A percentile compares a stretch with the other conserved stretches of the same genome.
Conservation (phyloP, 2,888 invertebrate species). For the Hedya salicella region DNA sequence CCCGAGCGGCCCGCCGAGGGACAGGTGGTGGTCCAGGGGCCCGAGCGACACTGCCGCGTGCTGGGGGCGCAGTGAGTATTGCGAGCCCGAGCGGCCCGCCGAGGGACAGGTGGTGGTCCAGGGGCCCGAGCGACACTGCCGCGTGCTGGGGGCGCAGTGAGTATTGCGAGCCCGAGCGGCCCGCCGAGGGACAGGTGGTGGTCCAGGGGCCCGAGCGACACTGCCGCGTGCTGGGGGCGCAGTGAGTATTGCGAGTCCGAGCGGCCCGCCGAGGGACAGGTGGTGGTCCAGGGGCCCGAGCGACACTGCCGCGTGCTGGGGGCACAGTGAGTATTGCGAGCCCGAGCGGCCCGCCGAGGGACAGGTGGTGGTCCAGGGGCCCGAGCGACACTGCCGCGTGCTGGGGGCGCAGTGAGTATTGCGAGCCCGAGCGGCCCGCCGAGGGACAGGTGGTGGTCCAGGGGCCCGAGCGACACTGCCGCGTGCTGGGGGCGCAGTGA, state of each 20-base stretch:
- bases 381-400: conserved; percentile 79
- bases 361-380: conserved; percentile 84
- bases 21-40: conserved; percentile 84
- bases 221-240: conserved; percentile 83
- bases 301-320: conserved; percentile 83
- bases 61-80: conserved; percentile 87
- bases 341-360: conserved; percentile 85
- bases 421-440: conserved; percentile 86
- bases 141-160: conserved; percentile 86
- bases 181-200: conserved; percentile 82
- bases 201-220: conserved; percentile 83
- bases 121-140: conserved; percentile 82
- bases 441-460: conserved; percentile 85
- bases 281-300: conserved; percentile 84
- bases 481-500: conserved; percentile 86
- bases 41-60: conserved; percentile 79
- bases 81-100: conserved; percentile 86
- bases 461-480: conserved; percentile 82
- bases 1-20: conserved; percentile 85
- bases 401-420: conserved; percentile 87
- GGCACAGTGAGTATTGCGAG: conserved; percentile 87
- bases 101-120: conserved; percentile 85
- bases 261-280: conserved; percentile 82
- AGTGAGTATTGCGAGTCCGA: conserved; percentile 88
- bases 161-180: conserved; percentile 87